A percentile compares a stretch with the other conserved stretches of the same genome.
Conservation (phyloP, 2,113 vertebrate genomes). For the Taxidea taxus region DNA sequence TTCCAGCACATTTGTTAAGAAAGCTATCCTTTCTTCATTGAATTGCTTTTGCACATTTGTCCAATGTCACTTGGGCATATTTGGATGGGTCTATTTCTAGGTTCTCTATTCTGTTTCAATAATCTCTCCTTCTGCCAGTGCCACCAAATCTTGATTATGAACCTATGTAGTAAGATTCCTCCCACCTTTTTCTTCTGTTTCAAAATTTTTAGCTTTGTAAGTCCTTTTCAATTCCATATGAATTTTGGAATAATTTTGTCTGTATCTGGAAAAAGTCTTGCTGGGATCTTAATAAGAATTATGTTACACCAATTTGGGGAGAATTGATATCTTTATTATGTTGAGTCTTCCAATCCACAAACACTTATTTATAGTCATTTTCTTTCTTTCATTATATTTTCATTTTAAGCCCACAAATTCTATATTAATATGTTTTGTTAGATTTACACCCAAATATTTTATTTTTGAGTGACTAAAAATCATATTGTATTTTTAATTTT, state of each 20-base stretch:
- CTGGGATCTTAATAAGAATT: neutral
- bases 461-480: neutral
- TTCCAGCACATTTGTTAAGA: neutral
- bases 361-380: neutral
- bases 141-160: neutral
- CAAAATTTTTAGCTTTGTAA: neutral
- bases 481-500: neutral
- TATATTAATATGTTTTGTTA: neutral
- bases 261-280: neutral
- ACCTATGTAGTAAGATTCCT: neutral
- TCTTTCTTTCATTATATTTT: neutral
- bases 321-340: neutral
- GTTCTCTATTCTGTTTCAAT: neutral
- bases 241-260: neutral
- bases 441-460: neutral
- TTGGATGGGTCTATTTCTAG: neutral
- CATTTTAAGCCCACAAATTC: neutral
- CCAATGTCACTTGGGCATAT: neutral
- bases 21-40: neutral
- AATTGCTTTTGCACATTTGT: neutral
- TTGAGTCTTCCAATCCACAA: neutral
- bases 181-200: neutral
- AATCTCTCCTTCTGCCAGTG: neutral
- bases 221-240: neutral
- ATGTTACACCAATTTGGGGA: neutral